Percentiles rank a stretch among this genome's conserved stretches.
Conservation (phyloP, 1,140 invertebrate species). For the Temnothorax nylanderi region DNA sequence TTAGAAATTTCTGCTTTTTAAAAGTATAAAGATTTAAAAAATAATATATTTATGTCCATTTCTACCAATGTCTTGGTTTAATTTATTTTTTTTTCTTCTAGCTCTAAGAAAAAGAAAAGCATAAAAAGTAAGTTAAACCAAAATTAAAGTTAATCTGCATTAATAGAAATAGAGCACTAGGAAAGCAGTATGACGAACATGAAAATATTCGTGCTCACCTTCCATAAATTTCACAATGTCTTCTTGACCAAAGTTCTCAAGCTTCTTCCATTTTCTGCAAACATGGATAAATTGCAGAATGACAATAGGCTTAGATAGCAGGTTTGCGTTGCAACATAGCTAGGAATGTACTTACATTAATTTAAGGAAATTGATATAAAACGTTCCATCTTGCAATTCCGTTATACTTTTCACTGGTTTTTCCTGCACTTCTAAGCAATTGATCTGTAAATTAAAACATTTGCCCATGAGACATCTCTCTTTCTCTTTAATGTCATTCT, state of each 20-base stretch:
- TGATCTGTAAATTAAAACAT: constrained; percentile 61
- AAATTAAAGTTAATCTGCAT: background rate
- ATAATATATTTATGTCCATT: too few species aligned
- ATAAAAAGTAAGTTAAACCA: background rate
- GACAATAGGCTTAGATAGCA: background rate
- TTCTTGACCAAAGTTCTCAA: constrained; percentile 24
- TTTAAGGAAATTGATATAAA: constrained; percentile 71
- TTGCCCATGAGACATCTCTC: background rate
- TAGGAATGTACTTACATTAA: constrained; percentile 65
- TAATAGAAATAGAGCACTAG: background rate
- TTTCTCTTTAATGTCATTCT: too few species aligned
- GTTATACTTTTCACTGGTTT: constrained; percentile 53
- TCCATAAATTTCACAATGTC: constrained; percentile 47
- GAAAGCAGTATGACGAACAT: background rate
- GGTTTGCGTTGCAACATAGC: background rate
- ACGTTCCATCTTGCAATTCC: constrained; percentile 69
- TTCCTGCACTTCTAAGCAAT: constrained; percentile 56
- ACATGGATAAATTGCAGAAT: constrained; percentile 14
- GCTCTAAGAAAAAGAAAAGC: too few species aligned
- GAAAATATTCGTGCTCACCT: constrained; percentile 16
- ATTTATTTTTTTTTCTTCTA: too few species aligned
- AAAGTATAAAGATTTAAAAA: too few species aligned
- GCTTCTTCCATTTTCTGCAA: constrained; percentile 51
- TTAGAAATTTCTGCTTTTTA: background rate
- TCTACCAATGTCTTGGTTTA: too few species aligned